Percentiles rank a stretch among this genome's conserved stretches.
phyloP scores from a whole-genome alignment of 2,888 invertebrate species.

The Caenorhabditis parvicauda region DNA sequence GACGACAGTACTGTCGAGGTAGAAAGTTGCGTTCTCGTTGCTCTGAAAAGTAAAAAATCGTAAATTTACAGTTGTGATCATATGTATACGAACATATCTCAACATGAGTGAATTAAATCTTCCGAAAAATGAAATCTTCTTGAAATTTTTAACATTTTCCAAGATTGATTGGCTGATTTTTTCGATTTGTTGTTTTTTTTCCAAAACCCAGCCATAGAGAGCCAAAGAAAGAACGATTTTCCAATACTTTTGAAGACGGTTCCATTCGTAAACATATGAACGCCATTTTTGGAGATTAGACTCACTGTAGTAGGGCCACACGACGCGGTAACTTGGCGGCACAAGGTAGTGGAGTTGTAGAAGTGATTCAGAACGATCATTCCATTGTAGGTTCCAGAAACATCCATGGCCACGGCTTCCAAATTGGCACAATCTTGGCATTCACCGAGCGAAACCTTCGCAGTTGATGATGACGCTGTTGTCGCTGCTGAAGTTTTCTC shows the following conservation, averaged over 20 bases:
- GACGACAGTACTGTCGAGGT: slow-evolving; percentile 7
- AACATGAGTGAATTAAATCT: too few relatives aligned
- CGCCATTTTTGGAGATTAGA: background rate
- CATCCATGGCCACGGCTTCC: slow-evolving; percentile 9
- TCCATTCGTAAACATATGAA: too few relatives aligned
- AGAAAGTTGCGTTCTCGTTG: slow-evolving; percentile 20
- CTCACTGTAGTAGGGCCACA: slow-evolving; percentile 17
- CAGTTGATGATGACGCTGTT: slow-evolving; percentile 10
- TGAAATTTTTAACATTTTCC: too few relatives aligned
- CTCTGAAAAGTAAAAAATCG: background rate
- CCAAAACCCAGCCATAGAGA: too few relatives aligned
- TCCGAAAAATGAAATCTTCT: too few relatives aligned
- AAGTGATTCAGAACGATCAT: slow-evolving; percentile 24
- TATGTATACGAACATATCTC: too few relatives aligned
- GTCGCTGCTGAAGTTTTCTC: slow-evolving; percentile 1
- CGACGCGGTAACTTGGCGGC: slow-evolving; percentile 10
- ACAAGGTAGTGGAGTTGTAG: slow-evolving; percentile 9
- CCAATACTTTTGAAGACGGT: too few relatives aligned
- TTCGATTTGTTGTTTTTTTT: too few relatives aligned
- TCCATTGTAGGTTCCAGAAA: slow-evolving; percentile 13
- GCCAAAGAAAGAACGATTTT: too few relatives aligned
- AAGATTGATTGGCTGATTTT: too few relatives aligned
- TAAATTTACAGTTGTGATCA: background rate
- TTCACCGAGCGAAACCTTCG: slow-evolving; percentile 10
- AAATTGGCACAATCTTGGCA: slow-evolving; percentile 14